These are phyloP conservation scores for Eilema griseolum DNA, from an alignment of 2,888 invertebrate species.

Conservation along the genomic window DNA sequence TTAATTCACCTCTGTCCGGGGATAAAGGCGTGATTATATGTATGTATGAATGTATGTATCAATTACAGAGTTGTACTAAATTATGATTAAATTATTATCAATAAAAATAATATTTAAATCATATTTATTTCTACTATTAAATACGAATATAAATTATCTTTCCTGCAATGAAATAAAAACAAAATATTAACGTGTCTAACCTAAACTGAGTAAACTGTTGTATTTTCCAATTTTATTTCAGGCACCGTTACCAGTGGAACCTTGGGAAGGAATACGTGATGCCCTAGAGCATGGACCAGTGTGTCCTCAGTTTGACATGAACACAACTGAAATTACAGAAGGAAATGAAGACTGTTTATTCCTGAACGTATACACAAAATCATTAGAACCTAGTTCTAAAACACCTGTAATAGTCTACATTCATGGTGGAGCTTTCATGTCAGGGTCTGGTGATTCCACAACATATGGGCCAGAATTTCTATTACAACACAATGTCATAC, in stretches of 20 bases:
- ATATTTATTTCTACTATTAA: too few relatives aligned
- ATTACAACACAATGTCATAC: conserved; percentile 70
- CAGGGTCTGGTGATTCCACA: conserved; percentile 70
- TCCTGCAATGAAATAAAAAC: not conserved
- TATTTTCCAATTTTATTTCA: conserved; percentile 20
- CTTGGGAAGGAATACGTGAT: conserved; percentile 69
- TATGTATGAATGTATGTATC: too few relatives aligned
- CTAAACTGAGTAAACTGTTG: not conserved
- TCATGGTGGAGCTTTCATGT: conserved; percentile 74
- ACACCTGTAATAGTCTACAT: conserved; percentile 79
- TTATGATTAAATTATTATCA: too few relatives aligned
- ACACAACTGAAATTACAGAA: conserved; percentile 47
- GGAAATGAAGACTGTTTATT: conserved; percentile 74
- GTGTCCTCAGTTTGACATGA: conserved; percentile 71
- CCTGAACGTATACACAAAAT: conserved; percentile 70
- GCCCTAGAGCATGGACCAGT: conserved; percentile 68
- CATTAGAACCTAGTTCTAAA: conserved; percentile 48
- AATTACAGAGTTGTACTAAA: too few relatives aligned
- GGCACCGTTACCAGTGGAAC: conserved; percentile 68
- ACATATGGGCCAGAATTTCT: conserved; percentile 72
- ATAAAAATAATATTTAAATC: too few relatives aligned
- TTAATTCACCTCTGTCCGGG: too few relatives aligned
- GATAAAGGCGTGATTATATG: too few relatives aligned
- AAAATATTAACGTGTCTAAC: not conserved
- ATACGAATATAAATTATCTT: too few relatives aligned